phyloP scores from a whole-genome alignment of 2,113 vertebrate genomes.

The Sigmodon hispidus region DNA sequence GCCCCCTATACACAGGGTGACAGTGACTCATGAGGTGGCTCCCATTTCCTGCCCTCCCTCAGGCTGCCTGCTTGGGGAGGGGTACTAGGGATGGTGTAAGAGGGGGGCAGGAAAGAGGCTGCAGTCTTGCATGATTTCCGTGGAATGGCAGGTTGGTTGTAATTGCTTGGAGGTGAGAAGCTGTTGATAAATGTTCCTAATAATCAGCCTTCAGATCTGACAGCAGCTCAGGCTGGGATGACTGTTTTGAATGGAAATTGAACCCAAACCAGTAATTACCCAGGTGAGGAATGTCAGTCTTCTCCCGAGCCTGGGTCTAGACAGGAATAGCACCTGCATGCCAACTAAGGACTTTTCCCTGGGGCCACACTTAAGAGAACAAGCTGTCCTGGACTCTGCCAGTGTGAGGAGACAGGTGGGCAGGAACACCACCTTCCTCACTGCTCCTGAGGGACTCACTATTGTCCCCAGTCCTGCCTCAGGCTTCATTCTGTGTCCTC shows the following conservation, averaged over 20 bases:
- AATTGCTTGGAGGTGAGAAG: conserved; percentile 66
- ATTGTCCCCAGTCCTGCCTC: not conserved
- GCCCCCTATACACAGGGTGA: not conserved
- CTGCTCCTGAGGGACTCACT: not conserved
- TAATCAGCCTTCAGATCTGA: conserved; percentile 80
- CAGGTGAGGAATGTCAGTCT: conserved; percentile 55
- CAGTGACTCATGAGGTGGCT: conserved; percentile 43
- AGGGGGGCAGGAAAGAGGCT: conserved; percentile 54
- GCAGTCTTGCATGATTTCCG: conserved; percentile 29
- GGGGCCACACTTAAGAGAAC: not conserved
- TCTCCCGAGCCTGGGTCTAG: not conserved
- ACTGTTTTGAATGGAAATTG: conserved; percentile 72
- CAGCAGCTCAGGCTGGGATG: conserved; percentile 72
- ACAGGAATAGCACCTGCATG: conserved; percentile 37
- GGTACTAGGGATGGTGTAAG: not conserved
- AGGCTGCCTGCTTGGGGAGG: not conserved
- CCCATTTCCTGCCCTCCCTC: conserved; percentile 42
- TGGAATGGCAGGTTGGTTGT: conserved; percentile 64
- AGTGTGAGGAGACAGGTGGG: not conserved
- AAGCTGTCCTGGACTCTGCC: not conserved
- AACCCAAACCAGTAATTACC: conserved; percentile 79
- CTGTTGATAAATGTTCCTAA: conserved; percentile 68
- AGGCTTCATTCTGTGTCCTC: not conserved
- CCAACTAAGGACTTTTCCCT: not conserved
- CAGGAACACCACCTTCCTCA: not conserved